Evolutionary conservation across 2,113 vertebrate species (phyloP).

Genomic region (Actenoides hombroni): DNA sequence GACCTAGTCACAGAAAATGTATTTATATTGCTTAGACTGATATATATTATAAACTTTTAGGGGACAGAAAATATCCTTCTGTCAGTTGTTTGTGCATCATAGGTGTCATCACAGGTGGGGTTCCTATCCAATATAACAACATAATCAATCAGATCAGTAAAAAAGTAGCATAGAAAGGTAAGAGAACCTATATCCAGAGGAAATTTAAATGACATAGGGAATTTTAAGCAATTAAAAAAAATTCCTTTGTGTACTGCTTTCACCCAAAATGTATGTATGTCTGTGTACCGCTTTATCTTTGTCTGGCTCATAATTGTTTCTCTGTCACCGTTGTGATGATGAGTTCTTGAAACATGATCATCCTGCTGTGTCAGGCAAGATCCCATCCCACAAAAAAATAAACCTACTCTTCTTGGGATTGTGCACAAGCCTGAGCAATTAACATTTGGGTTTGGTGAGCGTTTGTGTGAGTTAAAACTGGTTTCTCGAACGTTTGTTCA

Average conservation of each 20-base stretch:
- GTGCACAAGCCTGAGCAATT: neutral
- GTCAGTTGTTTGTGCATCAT: neutral
- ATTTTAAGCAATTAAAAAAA: neutral
- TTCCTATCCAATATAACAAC: neutral
- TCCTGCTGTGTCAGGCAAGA: neutral
- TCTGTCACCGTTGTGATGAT: neutral
- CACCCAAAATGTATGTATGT: neutral
- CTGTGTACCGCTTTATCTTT: neutral
- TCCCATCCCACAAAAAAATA: neutral
- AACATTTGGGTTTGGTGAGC: neutral
- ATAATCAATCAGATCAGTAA: neutral
- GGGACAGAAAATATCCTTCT: neutral
- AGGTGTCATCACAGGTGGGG: neutral
- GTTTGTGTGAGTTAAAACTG: neutral
- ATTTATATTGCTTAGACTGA: neutral
- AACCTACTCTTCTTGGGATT: neutral
- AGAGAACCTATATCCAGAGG: neutral
- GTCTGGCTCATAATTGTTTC: neutral
- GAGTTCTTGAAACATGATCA: neutral
- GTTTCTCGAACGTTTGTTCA: neutral
- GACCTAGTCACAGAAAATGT: neutral
- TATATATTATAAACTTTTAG: neutral
- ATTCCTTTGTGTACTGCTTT: neutral
- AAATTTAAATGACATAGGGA: neutral
- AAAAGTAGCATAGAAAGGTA: neutral